phyloP scores from a whole-genome alignment of 2,888 invertebrate species.

The Trachelus troglodyta region DNA sequence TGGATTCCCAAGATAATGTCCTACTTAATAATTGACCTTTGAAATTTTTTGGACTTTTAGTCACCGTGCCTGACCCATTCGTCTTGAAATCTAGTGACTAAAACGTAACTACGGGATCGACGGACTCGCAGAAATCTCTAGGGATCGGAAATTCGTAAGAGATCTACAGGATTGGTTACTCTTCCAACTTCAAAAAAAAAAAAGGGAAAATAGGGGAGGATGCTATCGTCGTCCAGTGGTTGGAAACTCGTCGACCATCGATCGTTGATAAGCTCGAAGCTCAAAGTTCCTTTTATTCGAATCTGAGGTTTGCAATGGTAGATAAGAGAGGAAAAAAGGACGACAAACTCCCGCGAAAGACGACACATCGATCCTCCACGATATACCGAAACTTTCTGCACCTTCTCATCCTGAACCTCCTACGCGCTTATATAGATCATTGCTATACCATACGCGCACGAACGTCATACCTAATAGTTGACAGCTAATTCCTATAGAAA shows the following conservation, averaged over 20 bases:
- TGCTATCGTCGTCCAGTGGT: neutral
- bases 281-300: neutral
- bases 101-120: neutral
- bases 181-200: neutral
- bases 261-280: neutral
- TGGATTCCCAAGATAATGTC: neutral
- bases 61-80: neutral
- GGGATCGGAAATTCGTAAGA: neutral
- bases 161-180: neutral
- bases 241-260: neutral
- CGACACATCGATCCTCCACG: neutral
- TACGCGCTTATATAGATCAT: neutral
- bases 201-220: neutral
- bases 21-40: neutral
- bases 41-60: neutral
- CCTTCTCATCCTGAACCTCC: neutral
- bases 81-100: neutral
- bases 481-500: neutral
- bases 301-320: neutral
- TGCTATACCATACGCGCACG: neutral
- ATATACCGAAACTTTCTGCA: neutral
- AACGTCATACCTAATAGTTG: neutral
- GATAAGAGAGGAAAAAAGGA: neutral
- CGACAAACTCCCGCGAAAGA: neutral
- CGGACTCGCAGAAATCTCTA: neutral